Conservation (phyloP, 2,888 invertebrate genomes). For the Ceriagrion tenellum region DNA sequence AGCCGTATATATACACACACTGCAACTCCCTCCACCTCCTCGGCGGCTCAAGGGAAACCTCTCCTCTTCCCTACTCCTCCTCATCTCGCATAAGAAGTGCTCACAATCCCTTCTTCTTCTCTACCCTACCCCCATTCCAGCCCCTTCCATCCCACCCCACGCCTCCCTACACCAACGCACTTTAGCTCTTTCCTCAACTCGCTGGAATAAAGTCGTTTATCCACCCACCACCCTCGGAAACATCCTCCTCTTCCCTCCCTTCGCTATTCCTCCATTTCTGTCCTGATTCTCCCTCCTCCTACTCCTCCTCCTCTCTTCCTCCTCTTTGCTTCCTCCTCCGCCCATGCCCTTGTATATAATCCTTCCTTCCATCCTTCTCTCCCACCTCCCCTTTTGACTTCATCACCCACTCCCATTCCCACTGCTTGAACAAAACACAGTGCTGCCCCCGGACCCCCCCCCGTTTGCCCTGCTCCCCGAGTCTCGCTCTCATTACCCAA, state of each 20-base stretch:
- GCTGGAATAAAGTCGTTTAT: constrained; percentile 27
- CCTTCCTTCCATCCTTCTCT: not conserved
- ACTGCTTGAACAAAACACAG: not conserved
- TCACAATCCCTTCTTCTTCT: not conserved
- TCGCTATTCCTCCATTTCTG: not conserved
- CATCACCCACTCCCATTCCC: not conserved
- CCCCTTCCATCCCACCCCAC: not conserved
- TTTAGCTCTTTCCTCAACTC: constrained; percentile 17
- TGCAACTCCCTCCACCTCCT: not conserved
- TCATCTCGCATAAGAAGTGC: not conserved
- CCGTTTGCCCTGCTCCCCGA: not conserved
- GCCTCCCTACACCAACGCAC: not conserved
- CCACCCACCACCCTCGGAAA: not conserved
- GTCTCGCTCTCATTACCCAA: not conserved
- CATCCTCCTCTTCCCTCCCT: not conserved
- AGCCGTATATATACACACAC: not conserved
- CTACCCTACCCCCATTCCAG: not conserved
- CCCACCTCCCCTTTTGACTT: not conserved
- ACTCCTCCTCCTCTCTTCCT: not conserved
- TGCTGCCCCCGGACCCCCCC: not conserved
- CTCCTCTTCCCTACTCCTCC: too few relatives aligned
- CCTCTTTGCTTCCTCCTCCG: not conserved
- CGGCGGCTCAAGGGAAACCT: not conserved
- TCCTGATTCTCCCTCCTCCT: too few relatives aligned
- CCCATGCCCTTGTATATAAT: not conserved